Evolutionary conservation across 2,888 invertebrate genomes (phyloP), one percentile per base, ranked within the genome.

Genomic region (Geotrupes spiniger): DNA sequence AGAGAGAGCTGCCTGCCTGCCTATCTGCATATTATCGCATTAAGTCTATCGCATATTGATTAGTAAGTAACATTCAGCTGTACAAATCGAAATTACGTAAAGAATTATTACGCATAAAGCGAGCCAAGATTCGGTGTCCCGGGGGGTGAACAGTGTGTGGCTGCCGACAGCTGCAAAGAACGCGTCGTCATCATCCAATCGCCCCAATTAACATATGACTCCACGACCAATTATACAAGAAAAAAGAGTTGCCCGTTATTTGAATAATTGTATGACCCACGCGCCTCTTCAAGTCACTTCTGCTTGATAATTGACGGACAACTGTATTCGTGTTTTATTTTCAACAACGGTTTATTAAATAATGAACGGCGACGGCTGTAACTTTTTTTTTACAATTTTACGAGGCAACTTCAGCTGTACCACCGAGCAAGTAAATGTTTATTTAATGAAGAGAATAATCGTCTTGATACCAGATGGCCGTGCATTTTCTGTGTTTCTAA

Each of bases 181-280:
- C 41, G 52, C 52, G 42, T 43, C 53, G 51, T 55, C 56, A 60
- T 60, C 54, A 52, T 59, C 52, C 58, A 46, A 58, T 63, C 57
- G 58, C 54, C 52, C 57, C 63, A 64, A 64, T 63, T 62, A 64
- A 64, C 64, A 63, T 63, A 58, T 59, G 61, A 62, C 63, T 61
- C 59, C 56, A 46, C 47, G 46, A 54, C 52, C 52, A 59, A 59
- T 59, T 59, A 58, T 52, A 49, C 42, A 53, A 54, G 49, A 49
- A 61, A 52, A 42, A 51, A 53, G 59, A 57, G 53, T 51, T 52
- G 50, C 49, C 58, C 54, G 59, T 60, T 57, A 60, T 63, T 62
- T 63, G 60, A 63, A 63, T 63, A 63, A 62, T 61, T 62, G 60
- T 55, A 56, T 53, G 51, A 53, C 58, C 59, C 58, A 62, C 60